Percentiles rank a stretch among this genome's conserved stretches.
phyloP scores from a whole-genome alignment of 2,113 vertebrate genomes.

The Prochilodus magdalenae region DNA sequence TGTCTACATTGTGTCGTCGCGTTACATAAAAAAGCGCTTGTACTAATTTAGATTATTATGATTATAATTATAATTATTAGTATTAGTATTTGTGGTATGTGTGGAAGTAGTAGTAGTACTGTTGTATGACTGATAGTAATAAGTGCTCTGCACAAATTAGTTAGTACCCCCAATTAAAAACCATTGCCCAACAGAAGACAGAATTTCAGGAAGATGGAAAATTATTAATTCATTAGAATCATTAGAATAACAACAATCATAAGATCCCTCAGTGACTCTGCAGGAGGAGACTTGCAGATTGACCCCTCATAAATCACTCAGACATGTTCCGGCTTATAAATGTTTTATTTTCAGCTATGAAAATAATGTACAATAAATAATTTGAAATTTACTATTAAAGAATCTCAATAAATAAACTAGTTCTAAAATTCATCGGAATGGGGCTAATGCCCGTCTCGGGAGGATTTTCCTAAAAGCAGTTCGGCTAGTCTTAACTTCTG shows the following conservation, averaged over 20 bases:
- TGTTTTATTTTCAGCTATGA: constrained; percentile 89
- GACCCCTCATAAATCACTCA: constrained; percentile 58
- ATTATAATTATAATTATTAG: background rate
- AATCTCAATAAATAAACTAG: constrained; percentile 98
- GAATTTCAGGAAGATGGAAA: background rate
- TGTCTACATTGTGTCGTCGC: no score
- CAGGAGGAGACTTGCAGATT: background rate
- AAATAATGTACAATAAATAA: constrained; percentile 99
- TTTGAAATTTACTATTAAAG: constrained; percentile 94
- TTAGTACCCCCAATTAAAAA: background rate
- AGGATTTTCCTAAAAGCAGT: constrained; percentile 77
- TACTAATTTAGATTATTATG: background rate
- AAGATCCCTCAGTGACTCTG: background rate
- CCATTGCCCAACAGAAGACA: background rate
- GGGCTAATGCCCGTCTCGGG: constrained; percentile 61
- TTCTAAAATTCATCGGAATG: constrained; percentile 87
- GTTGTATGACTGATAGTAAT: background rate
- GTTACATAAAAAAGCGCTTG: no score
- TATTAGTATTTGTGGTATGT: background rate
- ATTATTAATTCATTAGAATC: background rate
- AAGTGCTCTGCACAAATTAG: background rate
- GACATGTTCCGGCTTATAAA: constrained; percentile 65
- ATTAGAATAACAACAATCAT: background rate
- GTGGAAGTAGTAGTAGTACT: background rate
- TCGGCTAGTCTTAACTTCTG: constrained; percentile 60